Evolutionary conservation across 2,113 vertebrate genomes (phyloP).

Genomic region (Arvicanthis niloticus): DNA sequence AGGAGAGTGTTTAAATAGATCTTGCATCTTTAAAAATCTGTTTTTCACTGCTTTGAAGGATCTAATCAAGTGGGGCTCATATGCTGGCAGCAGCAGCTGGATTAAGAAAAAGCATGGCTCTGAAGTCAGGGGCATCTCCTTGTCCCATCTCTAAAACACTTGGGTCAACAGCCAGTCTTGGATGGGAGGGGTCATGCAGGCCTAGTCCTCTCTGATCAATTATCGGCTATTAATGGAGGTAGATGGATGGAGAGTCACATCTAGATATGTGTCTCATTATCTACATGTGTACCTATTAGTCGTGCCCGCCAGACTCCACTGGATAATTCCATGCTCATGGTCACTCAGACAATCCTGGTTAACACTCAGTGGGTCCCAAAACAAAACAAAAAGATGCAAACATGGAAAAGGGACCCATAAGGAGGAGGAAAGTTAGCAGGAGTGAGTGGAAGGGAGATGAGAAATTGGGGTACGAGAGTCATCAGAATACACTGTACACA

Average conservation of each 20-base stretch:
- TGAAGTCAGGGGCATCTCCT: background rate
- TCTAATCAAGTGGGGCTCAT: background rate
- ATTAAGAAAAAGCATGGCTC: background rate
- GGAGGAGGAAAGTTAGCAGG: background rate
- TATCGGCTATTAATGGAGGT: no score
- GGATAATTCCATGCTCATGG: no score
- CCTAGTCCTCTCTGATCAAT: background rate
- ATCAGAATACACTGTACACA: background rate
- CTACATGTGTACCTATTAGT: no score
- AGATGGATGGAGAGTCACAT: background rate
- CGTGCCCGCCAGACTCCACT: no score
- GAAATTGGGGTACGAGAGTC: background rate
- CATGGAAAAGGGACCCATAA: background rate
- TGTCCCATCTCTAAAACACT: background rate
- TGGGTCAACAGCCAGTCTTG: background rate
- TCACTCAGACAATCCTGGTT: background rate
- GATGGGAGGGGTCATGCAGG: background rate
- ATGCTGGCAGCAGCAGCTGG: background rate
- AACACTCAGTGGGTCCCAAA: background rate
- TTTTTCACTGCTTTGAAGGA: slow-evolving; percentile 5
- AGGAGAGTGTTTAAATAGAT: background rate
- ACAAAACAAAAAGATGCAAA: background rate
- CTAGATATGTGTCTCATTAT: no score
- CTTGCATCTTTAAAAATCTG: background rate
- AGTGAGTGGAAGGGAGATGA: background rate